Percentiles rank a stretch among this genome's conserved stretches.
phyloP scores from a whole-genome alignment of 2,888 invertebrate species.

The Yponomeuta plumbellus region DNA sequence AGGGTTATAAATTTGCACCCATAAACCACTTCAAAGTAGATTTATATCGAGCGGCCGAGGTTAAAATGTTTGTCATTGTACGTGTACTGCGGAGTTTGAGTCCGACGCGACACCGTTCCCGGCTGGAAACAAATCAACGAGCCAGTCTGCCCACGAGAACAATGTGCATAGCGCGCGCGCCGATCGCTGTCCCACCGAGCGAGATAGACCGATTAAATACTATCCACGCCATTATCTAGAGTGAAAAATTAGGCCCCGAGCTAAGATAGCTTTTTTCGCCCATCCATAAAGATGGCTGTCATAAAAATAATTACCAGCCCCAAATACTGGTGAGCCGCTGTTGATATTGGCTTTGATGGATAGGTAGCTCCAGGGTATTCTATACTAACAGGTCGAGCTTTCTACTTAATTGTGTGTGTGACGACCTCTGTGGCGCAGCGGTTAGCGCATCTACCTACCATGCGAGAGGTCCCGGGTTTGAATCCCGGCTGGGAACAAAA shows the following conservation, averaged over 20 bases:
- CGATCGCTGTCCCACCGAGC: not conserved
- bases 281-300: not conserved
- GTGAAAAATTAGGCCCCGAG: constrained; percentile 4
- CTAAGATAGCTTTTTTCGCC: not conserved
- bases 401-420: not conserved
- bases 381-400: not conserved
- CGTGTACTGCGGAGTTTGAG: constrained; percentile 1
- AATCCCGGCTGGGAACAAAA: too few relatives aligned
- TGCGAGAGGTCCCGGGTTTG: too few relatives aligned
- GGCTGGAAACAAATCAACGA: constrained; percentile 12
- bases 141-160: constrained; percentile 15
- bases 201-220: not conserved
- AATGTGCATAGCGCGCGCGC: constrained; percentile 23
- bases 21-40: constrained; percentile 1
- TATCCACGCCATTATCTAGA: not conserved
- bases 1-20: not conserved
- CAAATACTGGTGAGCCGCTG: not conserved
- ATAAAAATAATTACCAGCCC: not conserved
- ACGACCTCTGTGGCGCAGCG: too few relatives aligned
- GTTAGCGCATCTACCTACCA: too few relatives aligned
- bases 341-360: not conserved
- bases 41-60: not conserved
- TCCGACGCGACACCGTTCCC: constrained; percentile 5
- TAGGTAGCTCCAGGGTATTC: not conserved
- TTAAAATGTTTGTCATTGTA: constrained; percentile 11